These are phyloP conservation scores for Chalcosyrphus nemorum DNA, from an alignment of 2,888 invertebrate genomes.

Conservation along the genomic window DNA sequence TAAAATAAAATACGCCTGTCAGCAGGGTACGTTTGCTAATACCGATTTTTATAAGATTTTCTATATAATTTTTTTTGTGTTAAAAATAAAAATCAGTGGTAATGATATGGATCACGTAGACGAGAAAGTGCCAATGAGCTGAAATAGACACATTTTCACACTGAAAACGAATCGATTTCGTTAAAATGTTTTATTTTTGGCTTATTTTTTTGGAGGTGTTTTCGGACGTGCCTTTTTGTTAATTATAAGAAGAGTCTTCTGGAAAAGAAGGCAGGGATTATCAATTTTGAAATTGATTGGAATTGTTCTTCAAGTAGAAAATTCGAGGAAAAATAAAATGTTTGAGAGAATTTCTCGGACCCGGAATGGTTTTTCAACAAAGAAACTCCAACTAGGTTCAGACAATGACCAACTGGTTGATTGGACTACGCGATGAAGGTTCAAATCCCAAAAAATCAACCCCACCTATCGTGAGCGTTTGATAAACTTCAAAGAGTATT, in stretches of 20 bases:
- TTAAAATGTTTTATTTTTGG: constrained; percentile 18
- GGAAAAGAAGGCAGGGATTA: too few relatives aligned
- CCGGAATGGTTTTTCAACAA: too few relatives aligned
- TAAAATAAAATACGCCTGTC: constrained; percentile 10
- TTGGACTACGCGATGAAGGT: too few relatives aligned
- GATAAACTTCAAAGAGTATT: too few relatives aligned
- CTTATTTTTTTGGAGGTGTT: not conserved
- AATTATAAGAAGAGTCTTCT: not conserved
- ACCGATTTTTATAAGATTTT: not conserved
- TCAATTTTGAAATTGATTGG: too few relatives aligned
- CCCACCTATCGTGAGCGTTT: too few relatives aligned
- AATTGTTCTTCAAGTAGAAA: too few relatives aligned
- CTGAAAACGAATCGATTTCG: not conserved
- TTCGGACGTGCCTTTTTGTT: not conserved
- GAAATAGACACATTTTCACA: not conserved
- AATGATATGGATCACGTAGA: constrained; percentile 24
- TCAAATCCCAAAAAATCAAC: too few relatives aligned
- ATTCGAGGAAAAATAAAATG: too few relatives aligned
- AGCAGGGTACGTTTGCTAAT: constrained; percentile 1
- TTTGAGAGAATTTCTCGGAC: too few relatives aligned
- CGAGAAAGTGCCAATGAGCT: not conserved
- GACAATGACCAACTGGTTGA: too few relatives aligned
- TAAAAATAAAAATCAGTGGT: constrained; percentile 26
- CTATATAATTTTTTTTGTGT: not conserved
- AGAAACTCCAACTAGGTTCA: too few relatives aligned